phyloP scores from a whole-genome alignment of 2,113 vertebrate genomes.

The Colistium nudipinnis region DNA sequence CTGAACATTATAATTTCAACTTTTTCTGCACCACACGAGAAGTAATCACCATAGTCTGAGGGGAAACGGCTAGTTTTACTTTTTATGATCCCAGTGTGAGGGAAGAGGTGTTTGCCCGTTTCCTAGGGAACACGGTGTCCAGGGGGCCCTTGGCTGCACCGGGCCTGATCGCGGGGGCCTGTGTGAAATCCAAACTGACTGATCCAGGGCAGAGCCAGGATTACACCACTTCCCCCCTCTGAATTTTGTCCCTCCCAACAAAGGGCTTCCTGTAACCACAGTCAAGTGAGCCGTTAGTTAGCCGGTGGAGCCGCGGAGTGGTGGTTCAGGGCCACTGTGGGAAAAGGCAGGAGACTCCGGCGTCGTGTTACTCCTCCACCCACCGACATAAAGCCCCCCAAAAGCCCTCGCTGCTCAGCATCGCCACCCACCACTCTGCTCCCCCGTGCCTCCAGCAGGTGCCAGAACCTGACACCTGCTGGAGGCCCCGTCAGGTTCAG shows the following conservation, averaged over 20 bases:
- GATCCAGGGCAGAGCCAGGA: slow-evolving; percentile 86
- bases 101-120: slow-evolving; percentile 63
- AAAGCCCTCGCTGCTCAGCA: slow-evolving; percentile 44
- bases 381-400: slow-evolving; percentile 51
- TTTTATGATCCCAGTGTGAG: slow-evolving; percentile 49
- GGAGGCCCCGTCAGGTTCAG: slow-evolving; percentile 60
- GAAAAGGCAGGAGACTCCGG: slow-evolving; percentile 77
- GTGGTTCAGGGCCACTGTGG: slow-evolving; percentile 81
- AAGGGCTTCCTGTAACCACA: slow-evolving; percentile 82
- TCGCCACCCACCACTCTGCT: slow-evolving; percentile 67
- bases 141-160: slow-evolving; percentile 72
- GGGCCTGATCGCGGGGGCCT: slow-evolving; percentile 69
- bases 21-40: background rate
- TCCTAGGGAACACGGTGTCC: slow-evolving; percentile 70
- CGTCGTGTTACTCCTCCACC: slow-evolving; percentile 74
- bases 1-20: background rate
- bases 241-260: slow-evolving; percentile 77
- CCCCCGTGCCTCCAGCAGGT: slow-evolving; percentile 69
- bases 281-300: slow-evolving; percentile 83
- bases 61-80: slow-evolving; percentile 28
- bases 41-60: background rate
- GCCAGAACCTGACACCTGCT: slow-evolving; percentile 74
- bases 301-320: slow-evolving; percentile 73
- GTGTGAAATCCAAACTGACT: slow-evolving; percentile 87
- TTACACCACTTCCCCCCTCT: slow-evolving; percentile 83